phyloP scores from a whole-genome alignment of 37 sponge, comb jelly and placozoan genomes.

The Theonella swinhoei region DNA sequence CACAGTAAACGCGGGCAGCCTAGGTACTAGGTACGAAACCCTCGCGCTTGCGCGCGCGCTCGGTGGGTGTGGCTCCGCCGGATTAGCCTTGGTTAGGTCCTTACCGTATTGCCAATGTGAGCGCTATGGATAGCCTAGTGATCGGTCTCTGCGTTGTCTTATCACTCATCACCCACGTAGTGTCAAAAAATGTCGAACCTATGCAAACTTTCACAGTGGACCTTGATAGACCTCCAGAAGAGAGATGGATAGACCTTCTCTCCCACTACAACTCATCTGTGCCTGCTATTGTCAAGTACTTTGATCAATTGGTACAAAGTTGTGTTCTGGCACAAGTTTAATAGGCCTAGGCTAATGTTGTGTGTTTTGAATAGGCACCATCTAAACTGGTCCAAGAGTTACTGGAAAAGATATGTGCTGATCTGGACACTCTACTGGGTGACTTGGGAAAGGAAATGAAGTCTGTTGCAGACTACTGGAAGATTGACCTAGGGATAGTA shows the following conservation, averaged over 20 bases:
- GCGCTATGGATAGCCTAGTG: no score
- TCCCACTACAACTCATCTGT: slow-evolving; percentile 54
- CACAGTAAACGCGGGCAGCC: no score
- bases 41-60: no score
- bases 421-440: slow-evolving; percentile 58
- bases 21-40: no score
- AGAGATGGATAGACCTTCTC: slow-evolving; percentile 57
- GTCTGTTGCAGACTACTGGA: slow-evolving; percentile 60
- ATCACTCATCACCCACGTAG: no score
- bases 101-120: no score
- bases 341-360: background rate
- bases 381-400: slow-evolving; percentile 21
- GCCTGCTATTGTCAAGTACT: slow-evolving; percentile 63
- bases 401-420: slow-evolving; percentile 41
- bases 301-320: slow-evolving; percentile 6
- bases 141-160: no score
- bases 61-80: no score
- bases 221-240: slow-evolving; percentile 53
- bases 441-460: slow-evolving; percentile 70
- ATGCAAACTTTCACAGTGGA: slow-evolving; percentile 48
- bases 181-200: slow-evolving; percentile 5
- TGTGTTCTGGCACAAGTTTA: background rate
- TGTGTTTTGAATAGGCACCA: background rate
- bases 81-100: no score
- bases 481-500: slow-evolving; percentile 57